Conservation (phyloP, 2,113 vertebrate genomes). For the Mustelus asterias region DNA sequence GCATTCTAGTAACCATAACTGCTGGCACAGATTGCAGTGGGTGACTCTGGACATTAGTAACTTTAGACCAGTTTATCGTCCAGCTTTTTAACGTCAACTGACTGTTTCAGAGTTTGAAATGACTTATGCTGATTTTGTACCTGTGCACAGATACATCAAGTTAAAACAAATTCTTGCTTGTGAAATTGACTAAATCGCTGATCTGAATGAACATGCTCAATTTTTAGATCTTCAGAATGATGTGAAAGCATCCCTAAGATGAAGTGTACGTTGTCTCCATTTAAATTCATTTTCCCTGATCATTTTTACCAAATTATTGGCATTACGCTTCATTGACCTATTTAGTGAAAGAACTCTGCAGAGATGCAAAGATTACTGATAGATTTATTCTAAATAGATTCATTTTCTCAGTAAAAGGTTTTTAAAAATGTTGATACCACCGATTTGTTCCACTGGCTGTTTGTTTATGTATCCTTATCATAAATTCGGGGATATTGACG, state of each 20-base stretch:
- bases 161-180: neutral
- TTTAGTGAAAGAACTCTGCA: neutral
- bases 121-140: neutral
- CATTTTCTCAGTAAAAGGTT: neutral
- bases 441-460: neutral
- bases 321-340: neutral
- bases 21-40: neutral
- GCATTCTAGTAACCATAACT: neutral
- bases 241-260: neutral
- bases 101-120: neutral
- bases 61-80: neutral
- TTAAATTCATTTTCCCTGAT: neutral
- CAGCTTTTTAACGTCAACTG: neutral
- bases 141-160: neutral
- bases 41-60: neutral
- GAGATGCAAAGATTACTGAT: neutral
- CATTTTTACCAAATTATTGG: neutral
- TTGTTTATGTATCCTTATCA: neutral
- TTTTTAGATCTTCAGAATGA: neutral
- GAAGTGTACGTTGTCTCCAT: neutral
- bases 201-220: neutral
- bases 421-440: neutral
- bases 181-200: neutral
- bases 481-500: neutral
- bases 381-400: slow-evolving; percentile 25